Percentiles rank a stretch among this genome's conserved stretches.
phyloP scores from a whole-genome alignment of 1,140 invertebrate species.

The Probaryconus sp. region DNA sequence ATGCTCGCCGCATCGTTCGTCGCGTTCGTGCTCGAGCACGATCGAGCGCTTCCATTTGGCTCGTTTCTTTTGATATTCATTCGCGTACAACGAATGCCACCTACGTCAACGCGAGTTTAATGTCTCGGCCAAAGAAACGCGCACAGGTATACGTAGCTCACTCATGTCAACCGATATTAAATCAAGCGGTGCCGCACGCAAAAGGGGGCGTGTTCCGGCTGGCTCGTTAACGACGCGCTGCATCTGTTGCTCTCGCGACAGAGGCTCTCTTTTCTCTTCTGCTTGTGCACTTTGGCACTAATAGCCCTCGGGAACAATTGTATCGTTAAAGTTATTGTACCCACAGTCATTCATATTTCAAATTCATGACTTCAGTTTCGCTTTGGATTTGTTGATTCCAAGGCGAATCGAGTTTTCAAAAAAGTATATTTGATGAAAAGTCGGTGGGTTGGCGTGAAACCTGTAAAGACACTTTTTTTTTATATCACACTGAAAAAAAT shows the following conservation, averaged over 20 bases:
- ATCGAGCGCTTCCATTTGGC: conserved; percentile 18
- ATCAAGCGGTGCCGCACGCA: conserved; percentile 7
- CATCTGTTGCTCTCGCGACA: conserved; percentile 50
- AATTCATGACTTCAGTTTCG: no score
- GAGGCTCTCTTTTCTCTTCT: no score
- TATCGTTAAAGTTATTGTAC: no score
- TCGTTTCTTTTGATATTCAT: conserved; percentile 41
- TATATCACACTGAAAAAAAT: no score
- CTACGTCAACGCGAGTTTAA: conserved; percentile 29
- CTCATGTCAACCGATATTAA: conserved; percentile 14
- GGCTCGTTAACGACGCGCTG: conserved; percentile 28
- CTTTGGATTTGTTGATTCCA: no score
- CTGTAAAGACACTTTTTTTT: no score
- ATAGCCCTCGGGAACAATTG: no score
- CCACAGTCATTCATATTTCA: no score
- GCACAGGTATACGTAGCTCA: conserved; percentile 24
- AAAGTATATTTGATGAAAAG: no score
- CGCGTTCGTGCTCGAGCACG: conserved; percentile 10
- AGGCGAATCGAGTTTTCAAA: no score
- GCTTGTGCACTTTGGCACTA: no score
- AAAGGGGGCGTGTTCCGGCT: conserved; percentile 30
- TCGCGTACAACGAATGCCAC: conserved; percentile 41
- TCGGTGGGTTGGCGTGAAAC: no score
- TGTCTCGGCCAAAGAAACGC: conserved; percentile 5
- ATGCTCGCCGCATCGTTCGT: conserved; percentile 5